Conservation (phyloP, 2,888 invertebrate genomes). For the Stenotaenia linearis region DNA sequence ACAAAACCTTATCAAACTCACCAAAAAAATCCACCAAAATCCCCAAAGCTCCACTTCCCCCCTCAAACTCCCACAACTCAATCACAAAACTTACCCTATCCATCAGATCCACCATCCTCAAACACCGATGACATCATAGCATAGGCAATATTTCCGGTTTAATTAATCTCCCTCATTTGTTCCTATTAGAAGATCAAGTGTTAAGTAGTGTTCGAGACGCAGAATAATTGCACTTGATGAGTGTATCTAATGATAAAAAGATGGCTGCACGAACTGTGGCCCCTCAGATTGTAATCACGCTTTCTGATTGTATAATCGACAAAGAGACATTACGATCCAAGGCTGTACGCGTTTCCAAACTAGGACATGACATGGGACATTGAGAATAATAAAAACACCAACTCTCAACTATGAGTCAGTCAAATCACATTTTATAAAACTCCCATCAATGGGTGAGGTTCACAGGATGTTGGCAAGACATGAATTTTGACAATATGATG, state of each 20-base stretch:
- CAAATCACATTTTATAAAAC: neutral
- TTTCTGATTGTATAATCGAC: neutral
- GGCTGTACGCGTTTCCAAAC: neutral
- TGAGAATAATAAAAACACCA: neutral
- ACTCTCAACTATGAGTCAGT: neutral
- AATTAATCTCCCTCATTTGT: neutral
- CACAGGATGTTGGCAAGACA: slow-evolving; percentile 9
- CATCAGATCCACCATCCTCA: too few species aligned
- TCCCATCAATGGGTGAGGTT: neutral
- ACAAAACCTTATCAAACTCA: too few species aligned
- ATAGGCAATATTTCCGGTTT: too few species aligned
- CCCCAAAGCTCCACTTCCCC: too few species aligned
- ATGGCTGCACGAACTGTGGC: neutral
- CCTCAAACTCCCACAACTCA: too few species aligned
- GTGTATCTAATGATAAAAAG: neutral
- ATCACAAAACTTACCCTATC: too few species aligned
- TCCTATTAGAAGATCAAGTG: neutral
- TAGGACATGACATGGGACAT: neutral
- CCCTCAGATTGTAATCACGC: neutral
- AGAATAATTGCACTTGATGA: neutral
- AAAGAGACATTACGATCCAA: neutral
- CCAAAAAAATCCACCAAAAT: too few species aligned
- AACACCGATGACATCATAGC: too few species aligned
- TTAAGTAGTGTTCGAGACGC: neutral
- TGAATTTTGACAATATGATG: neutral